Evolutionary conservation across 2,888 invertebrate species (phyloP), one percentile per base, ranked within the genome.

Genomic region (Sesamia inferens): DNA sequence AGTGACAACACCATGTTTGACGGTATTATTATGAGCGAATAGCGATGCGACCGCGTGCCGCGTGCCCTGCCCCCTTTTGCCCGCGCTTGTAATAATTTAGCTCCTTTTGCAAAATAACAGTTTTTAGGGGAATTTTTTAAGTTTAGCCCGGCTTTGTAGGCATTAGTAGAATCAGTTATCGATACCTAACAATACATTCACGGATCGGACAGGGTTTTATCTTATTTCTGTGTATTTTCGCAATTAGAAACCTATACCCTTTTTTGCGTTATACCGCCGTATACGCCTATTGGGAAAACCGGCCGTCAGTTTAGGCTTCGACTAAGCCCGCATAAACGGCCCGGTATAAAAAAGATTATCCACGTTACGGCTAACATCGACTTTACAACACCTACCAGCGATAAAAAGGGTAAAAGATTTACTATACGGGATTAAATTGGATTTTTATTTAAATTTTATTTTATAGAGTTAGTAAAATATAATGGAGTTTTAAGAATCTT

Each of bases 301-400:
- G 66, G 44, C 47, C 51, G 68, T 83, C 55, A 76, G 59, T 61
- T 66, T 47, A 73, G 74, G 47, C 16, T 63, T 16, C 5, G 14
- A 44, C 61, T 76, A 81, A 85, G 71, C 69, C 82, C 48, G 71
- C 68, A 69, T 85, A 77, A 82, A 85, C 65, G 74, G 73, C 54
- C 22, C 73, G 66, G 59, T 76, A 63, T 78, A 78, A 78, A 85
- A 77, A 77, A 73, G 74, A 84, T 85, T 83, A 83, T 76, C 71
- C 66, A 13, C 55, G 74, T 77, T 72, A 68, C 66, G 44, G 64
- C 65, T 61, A 75, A 77, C 82, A 76, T 80, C 62, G 69, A 74
- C 73, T 84, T 77, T 55, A 76, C 75, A 76, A 75, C 80, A 74
- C 74, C 71, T 70, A 74, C 47, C n/a, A 11, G 61, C 22, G 68